Conservation (phyloP, 1,140 invertebrate species). For the Zophobas atratus region DNA sequence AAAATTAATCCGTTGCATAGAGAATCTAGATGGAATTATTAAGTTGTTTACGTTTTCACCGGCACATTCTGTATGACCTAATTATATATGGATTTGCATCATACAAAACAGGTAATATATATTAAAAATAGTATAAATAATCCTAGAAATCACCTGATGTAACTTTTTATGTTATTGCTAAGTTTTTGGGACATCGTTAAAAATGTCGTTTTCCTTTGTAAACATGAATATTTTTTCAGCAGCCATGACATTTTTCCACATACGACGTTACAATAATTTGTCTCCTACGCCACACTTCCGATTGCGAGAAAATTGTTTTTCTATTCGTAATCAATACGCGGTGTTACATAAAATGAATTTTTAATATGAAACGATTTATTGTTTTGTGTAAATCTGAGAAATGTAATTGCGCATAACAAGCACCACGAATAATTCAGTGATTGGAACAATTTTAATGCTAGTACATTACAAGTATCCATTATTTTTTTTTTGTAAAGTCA, state of each 20-base stretch:
- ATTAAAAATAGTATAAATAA: slow-evolving; percentile 6
- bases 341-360: no score
- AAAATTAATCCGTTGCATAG: background rate
- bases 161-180: slow-evolving; percentile 27
- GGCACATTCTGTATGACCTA: slow-evolving; percentile 16
- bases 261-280: background rate
- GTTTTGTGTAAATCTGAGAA: no score
- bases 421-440: no score
- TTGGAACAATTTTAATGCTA: no score
- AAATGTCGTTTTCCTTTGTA: slow-evolving; percentile 2
- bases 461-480: no score
- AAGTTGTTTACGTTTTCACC: slow-evolving; percentile 26
- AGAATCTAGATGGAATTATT: no score
- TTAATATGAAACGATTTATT: no score
- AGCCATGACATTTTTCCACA: slow-evolving; percentile 10
- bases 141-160: slow-evolving; percentile 23
- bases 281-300: background rate
- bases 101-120: slow-evolving; percentile 37
- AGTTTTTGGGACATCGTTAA: slow-evolving; percentile 8
- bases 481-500: no score
- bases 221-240: background rate
- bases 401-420: no score
- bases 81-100: slow-evolving; percentile 35
- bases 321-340: background rate
- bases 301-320: slow-evolving; percentile 3